phyloP scores from a whole-genome alignment of 2,888 invertebrate species.

The Alsophila aescularia region DNA sequence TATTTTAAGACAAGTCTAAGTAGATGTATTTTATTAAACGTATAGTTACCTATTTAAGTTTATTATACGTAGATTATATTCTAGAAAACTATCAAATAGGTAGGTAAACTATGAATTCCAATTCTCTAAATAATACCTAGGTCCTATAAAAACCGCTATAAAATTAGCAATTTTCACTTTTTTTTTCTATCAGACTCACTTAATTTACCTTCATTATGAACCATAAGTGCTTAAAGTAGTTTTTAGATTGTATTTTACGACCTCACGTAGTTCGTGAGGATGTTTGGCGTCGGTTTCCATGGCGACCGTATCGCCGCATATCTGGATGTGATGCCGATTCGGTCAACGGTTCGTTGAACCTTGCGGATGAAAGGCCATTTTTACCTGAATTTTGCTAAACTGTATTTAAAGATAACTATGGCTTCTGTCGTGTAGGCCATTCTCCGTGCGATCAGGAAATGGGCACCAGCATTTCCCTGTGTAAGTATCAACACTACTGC shows the following conservation, averaged over 20 bases:
- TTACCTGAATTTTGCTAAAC: slow-evolving; percentile 23
- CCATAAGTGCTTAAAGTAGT: neutral
- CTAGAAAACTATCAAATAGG: too few relatives aligned
- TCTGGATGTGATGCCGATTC: slow-evolving; percentile 63
- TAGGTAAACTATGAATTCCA: too few relatives aligned
- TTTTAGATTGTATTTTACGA: slow-evolving; percentile 9
- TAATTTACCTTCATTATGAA: neutral
- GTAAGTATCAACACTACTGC: too few relatives aligned
- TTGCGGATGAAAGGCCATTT: slow-evolving; percentile 45
- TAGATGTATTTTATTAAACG: too few relatives aligned
- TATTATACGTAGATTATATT: too few relatives aligned
- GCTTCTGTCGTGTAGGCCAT: neutral
- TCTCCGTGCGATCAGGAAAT: too few relatives aligned
- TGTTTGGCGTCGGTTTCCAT: slow-evolving; percentile 67
- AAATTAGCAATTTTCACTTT: slow-evolving; percentile 5
- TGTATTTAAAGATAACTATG: neutral
- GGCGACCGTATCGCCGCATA: slow-evolving; percentile 73
- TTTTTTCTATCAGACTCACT: neutral
- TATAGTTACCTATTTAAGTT: too few relatives aligned
- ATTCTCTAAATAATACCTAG: neutral
- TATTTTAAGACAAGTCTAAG: too few relatives aligned
- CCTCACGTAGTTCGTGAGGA: slow-evolving; percentile 22
- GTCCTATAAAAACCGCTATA: slow-evolving; percentile 3
- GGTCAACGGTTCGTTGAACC: slow-evolving; percentile 71
- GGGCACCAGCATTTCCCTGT: too few relatives aligned